Evolutionary conservation across 2,797 vertebrate species (phyloP).

Genomic region (Staurois parvus): DNA sequence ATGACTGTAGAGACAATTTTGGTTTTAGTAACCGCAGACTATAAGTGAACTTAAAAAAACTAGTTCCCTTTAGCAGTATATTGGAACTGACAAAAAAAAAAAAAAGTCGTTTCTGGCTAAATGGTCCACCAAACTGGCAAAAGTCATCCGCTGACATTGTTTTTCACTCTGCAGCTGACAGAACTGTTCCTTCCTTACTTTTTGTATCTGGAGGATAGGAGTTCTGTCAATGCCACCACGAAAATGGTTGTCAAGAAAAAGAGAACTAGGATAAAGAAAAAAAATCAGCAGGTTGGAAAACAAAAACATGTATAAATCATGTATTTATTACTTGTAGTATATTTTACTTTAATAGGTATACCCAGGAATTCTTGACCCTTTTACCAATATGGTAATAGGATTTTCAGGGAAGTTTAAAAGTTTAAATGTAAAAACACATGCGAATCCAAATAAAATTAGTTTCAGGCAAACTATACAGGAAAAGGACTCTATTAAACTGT

Average conservation of each 20-base stretch:
- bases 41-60: neutral
- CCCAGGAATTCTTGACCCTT: neutral
- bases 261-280: neutral
- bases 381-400: conserved; percentile 1
- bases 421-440: neutral
- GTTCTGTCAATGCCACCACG: too few species aligned
- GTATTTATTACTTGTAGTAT: neutral
- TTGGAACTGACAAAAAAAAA: neutral
- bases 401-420: neutral
- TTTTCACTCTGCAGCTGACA: too few species aligned
- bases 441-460: neutral
- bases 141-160: neutral
- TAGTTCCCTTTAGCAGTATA: neutral
- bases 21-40: too few species aligned
- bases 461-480: conserved; percentile 10
- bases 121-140: neutral
- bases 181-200: too few species aligned
- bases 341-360: neutral
- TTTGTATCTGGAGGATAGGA: too few species aligned
- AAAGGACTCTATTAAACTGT: neutral
- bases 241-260: too few species aligned
- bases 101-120: neutral
- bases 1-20: neutral
- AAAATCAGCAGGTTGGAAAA: neutral
- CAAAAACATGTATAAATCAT: neutral